These are phyloP conservation scores for Alitta virens DNA, from an alignment of 2,888 invertebrate genomes.

Conservation along the genomic window DNA sequence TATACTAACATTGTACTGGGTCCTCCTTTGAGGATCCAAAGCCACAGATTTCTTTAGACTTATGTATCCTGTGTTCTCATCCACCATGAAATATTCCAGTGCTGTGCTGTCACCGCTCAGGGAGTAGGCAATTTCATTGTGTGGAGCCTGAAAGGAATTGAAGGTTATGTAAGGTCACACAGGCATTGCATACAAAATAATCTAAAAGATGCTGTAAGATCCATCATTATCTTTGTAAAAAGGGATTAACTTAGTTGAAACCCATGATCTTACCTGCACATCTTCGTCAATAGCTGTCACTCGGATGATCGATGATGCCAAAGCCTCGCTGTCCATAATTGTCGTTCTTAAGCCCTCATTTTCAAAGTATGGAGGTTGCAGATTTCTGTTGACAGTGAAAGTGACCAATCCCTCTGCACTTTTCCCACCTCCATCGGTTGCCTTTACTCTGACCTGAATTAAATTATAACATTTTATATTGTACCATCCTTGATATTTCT, in stretches of 20 bases:
- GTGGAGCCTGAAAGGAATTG: conserved; percentile 22
- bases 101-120: conserved; percentile 41
- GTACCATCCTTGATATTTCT: no score
- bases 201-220: no score
- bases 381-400: conserved; percentile 41
- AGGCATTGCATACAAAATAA: no score
- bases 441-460: conserved; percentile 38
- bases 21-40: conserved; percentile 21
- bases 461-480: no score
- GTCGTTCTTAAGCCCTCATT: conserved; percentile 22
- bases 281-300: conserved; percentile 27
- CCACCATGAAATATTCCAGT: conserved; percentile 30
- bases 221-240: no score
- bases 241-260: no score
- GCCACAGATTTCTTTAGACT: conserved; percentile 28
- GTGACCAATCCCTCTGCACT: conserved; percentile 29
- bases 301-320: conserved; percentile 28
- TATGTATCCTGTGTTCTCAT: conserved; percentile 24
- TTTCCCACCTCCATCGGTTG: conserved; percentile 43
- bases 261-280: conserved; percentile 19
- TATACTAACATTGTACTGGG: conserved; percentile 23
- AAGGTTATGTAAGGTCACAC: no score
- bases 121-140: conserved; percentile 27
- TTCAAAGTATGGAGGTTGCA: conserved; percentile 37
- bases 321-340: conserved; percentile 35